A percentile compares a stretch with the other conserved stretches of the same genome.
Evolutionary conservation across 2,113 vertebrate species (phyloP).

Genomic region (Ageneiosus marmoratus): DNA sequence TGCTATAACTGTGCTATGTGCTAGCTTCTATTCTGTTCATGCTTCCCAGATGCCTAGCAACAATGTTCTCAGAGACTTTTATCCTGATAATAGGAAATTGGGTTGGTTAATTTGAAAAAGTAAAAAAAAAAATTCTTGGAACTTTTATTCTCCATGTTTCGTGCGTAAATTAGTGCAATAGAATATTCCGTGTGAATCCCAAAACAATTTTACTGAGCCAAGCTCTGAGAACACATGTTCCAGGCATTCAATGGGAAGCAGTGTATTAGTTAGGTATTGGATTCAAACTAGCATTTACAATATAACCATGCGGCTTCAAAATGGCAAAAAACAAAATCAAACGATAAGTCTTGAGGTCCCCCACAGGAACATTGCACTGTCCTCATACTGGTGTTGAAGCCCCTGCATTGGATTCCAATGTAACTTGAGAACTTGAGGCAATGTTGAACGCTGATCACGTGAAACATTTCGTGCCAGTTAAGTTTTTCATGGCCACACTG

Average conservation of each 20-base stretch:
- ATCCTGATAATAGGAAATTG: background rate
- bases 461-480: no score
- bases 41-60: background rate
- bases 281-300: background rate
- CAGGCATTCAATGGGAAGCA: background rate
- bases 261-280: background rate
- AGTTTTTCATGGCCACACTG: no score
- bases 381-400: no score
- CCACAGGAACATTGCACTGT: no score
- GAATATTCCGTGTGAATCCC: background rate
- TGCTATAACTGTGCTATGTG: no score
- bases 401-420: no score
- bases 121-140: no score
- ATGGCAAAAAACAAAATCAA: background rate
- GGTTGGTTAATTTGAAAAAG: background rate
- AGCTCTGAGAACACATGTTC: background rate
- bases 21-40: background rate
- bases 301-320: background rate
- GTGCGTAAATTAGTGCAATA: background rate
- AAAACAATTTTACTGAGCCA: background rate
- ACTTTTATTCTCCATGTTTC: background rate
- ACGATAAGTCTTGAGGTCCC: no score
- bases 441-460: no score
- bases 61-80: background rate
- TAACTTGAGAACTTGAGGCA: no score